Base-by-base conservation (phyloP, 2,888 invertebrate genomes). In the Troglohyphantes excavatus region DNA sequence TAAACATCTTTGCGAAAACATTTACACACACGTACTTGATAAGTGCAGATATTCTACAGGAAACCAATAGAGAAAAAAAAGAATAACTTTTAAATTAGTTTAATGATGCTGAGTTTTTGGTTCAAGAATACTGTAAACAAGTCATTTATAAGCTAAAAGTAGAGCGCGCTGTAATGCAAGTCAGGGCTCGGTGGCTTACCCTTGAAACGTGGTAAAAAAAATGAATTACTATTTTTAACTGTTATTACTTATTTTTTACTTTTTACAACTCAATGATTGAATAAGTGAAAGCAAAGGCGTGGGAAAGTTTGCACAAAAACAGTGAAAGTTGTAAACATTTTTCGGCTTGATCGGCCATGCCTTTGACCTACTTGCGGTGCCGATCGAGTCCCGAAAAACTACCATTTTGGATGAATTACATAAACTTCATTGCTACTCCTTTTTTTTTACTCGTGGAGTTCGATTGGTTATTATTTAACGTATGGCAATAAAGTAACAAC, bases 291-390 rank as follows among this genome's bases (percentile, higher is more conserved):
- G 33, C 23, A 21, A 73, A 81, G 43, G 81, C 88, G 88, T 88
- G 88, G 88, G 88, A 88, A 75, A 88, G 27, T 43, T 70, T 59
- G 70, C 21, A 19, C 39, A 46, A 63, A 27, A 83, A 59, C 6
- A 81, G 75, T 17, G 88, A 88, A 88, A 88, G 88, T 81, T 81
- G 68, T 75, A 46, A 82, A 75, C 81, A 13, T 2, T 88, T 65
- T 53, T 43, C 23, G 29, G 88, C 88, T 33, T 88, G 88, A 75
- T 82, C 65, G 53, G 33, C 43, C 88, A 88, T 43, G 88, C 88
- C 65, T 81, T 29, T 88, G 81, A 88, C 88, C 88, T 39, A 88
- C 21, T 78, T 85, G 29, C 43, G 70, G 39, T 59, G 46, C 43
- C 72, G 46, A 72, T 72, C 46, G 72, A 72, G 43, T 46, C 17